These are phyloP conservation scores for Meghimatium bilineatum DNA, from an alignment of 2,888 invertebrate genomes.

Conservation along the genomic window DNA sequence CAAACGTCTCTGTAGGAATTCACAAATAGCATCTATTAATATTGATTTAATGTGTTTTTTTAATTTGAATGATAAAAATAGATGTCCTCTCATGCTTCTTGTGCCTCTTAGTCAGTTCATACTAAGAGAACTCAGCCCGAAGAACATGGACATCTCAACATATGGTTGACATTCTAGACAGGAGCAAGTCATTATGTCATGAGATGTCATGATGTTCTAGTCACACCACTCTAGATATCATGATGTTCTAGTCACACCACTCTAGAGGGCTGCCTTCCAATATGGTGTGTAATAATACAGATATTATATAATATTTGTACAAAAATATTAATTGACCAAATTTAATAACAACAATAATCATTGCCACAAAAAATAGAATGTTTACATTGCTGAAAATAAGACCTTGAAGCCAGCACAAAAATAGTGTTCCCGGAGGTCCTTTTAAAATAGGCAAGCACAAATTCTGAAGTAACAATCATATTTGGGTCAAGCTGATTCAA, in stretches of 20 bases:
- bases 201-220: background rate
- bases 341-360: background rate
- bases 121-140: too few relatives aligned
- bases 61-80: too few relatives aligned
- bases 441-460: background rate
- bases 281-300: background rate
- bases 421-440: background rate
- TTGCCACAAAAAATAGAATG: background rate
- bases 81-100: too few relatives aligned
- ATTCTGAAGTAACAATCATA: background rate
- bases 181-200: too few relatives aligned
- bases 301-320: background rate
- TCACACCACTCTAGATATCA: background rate
- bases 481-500: background rate
- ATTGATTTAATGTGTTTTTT: too few relatives aligned
- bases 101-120: too few relatives aligned
- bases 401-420: background rate
- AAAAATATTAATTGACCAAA: constrained; percentile 1
- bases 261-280: background rate
- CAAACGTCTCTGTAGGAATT: too few relatives aligned
- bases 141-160: too few relatives aligned
- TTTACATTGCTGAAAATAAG: constrained; percentile 3
- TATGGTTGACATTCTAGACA: too few relatives aligned
- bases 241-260: background rate
- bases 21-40: too few relatives aligned